phyloP scores from a whole-genome alignment of 2,797 vertebrate genomes.

The Taeniopygia guttata region DNA sequence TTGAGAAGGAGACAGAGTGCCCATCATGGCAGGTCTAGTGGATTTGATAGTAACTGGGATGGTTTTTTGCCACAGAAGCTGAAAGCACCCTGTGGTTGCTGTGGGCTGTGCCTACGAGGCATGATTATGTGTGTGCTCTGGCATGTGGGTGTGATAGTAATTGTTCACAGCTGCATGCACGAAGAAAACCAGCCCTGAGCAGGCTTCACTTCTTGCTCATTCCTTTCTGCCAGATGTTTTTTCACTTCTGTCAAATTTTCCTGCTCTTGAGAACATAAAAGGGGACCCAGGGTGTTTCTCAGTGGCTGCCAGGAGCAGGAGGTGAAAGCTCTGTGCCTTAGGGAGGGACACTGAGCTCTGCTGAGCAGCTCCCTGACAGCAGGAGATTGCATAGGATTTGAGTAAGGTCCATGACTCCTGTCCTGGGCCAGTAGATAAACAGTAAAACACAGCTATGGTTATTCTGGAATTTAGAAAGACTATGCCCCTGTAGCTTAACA shows the following conservation, averaged over 20 bases:
- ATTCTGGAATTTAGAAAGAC: neutral
- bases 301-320: neutral
- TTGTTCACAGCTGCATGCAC: neutral
- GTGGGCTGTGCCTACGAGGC: neutral
- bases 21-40: neutral
- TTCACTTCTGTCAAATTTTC: neutral
- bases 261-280: neutral
- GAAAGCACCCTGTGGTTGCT: neutral
- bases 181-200: neutral
- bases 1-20: neutral
- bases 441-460: neutral
- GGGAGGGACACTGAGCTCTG: neutral
- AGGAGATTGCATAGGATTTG: neutral
- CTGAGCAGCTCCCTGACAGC: neutral
- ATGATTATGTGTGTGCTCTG: neutral
- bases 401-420: neutral
- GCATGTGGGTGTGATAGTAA: neutral
- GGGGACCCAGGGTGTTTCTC: neutral
- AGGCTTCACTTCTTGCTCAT: neutral
- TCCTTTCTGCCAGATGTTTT: neutral
- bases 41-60: neutral
- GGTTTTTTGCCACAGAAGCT: neutral
- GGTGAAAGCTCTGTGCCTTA: neutral
- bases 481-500: neutral
- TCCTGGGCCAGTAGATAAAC: neutral